These are phyloP conservation scores for Eurytoma adleriae DNA, from an alignment of 2,888 invertebrate genomes.

Conservation along the genomic window DNA sequence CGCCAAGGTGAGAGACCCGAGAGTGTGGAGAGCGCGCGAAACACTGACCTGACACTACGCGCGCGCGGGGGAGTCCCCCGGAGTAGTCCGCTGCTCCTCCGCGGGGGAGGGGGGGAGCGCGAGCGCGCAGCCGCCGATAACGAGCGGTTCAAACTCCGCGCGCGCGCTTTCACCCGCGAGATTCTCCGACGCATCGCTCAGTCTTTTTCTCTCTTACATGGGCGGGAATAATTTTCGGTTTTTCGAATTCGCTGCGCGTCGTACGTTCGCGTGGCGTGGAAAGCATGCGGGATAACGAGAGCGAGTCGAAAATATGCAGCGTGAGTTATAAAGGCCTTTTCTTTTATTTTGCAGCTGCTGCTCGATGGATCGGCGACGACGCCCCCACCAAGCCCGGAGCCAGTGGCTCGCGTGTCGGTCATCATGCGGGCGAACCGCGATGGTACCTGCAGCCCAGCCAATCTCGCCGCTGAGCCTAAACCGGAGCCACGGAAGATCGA, in stretches of 20 bases:
- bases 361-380: slow-evolving; percentile 76
- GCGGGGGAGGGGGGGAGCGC: no score
- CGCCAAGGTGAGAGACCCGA: slow-evolving; percentile 73
- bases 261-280: no score
- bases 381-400: slow-evolving; percentile 76
- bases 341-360: slow-evolving; percentile 68
- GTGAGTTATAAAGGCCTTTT: not conserved
- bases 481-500: not conserved
- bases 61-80: no score
- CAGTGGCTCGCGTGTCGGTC: slow-evolving; percentile 81
- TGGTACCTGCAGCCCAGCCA: slow-evolving; percentile 81
- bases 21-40: not conserved
- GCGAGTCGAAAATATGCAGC: no score
- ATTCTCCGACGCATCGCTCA: no score
- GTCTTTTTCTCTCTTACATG: no score
- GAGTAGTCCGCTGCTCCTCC: no score
- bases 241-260: not conserved
- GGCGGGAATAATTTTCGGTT: not conserved
- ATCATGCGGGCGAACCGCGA: slow-evolving; percentile 91
- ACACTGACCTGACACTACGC: not conserved
- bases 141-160: not conserved
- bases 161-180: not conserved
- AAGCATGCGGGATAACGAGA: no score
- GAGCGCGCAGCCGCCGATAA: not conserved
- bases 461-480: slow-evolving; percentile 47